Evolutionary conservation across 2,113 vertebrate genomes (phyloP), one percentile per base, ranked within the genome.

Genomic region (Lipophrys pholis): DNA sequence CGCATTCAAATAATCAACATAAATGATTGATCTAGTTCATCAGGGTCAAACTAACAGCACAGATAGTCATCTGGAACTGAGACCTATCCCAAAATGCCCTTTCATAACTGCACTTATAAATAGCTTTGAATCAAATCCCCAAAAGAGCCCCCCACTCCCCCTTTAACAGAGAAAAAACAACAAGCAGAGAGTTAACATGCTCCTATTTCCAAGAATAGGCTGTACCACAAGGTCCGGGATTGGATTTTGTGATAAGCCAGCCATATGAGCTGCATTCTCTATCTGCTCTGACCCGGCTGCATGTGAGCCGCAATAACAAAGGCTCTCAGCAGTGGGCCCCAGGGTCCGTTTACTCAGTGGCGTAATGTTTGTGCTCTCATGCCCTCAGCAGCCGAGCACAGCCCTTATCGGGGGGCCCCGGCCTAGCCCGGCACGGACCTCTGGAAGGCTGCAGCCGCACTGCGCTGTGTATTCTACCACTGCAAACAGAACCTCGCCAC

Each of bases 321-420:
- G 71, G 81, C 36, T 76, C 75, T 81, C 89, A 87, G 89, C 79
- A 73, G 80, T 74, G 85, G 90, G 87, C 84, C 88, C 81, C 80
- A 59, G 68, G 78, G 76, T 89, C 79, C 87, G 88, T 92, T 94
- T 93, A 92, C 87, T 92, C 85, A 93, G 92, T 93, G 92, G 87
- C 78, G 92, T 92, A 93, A 94, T 92, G 91, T 94, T 93, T 93
- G 91, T 88, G 87, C 87, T 89, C 77, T 86, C 82, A 73, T 87
- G 86, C 78, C 87, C 84, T 85, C 85, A 87, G 90, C 91, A 87
- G 88, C 82, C 74, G 48, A 87, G 78, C 16, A 41, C 85, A 51
- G 68, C 82, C 57, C 83, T 92, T 93, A 93, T 93, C 90, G 62
- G 62, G 73, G 54, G 86, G 77, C 81, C 87, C 84, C 57, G 45